Evolutionary conservation across 2,888 invertebrate genomes (phyloP).

Genomic region (Chirona hameri): DNA sequence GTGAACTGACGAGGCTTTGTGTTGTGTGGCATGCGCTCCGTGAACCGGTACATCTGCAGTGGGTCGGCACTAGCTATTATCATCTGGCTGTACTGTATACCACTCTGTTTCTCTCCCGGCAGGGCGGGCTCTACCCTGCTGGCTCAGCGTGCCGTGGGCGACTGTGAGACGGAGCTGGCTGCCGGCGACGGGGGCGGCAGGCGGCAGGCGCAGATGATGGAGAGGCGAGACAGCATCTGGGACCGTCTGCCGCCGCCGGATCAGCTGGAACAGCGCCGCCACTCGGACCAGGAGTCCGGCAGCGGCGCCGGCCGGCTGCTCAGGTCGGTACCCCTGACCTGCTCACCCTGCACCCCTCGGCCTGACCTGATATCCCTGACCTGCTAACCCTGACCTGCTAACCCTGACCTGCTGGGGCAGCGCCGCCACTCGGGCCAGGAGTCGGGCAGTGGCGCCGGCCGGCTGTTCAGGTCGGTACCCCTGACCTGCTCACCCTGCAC

Average conservation of each 20-base stretch:
- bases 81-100: too few relatives aligned
- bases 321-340: not conserved
- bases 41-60: too few relatives aligned
- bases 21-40: too few relatives aligned
- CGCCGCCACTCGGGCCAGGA: not conserved
- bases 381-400: not conserved
- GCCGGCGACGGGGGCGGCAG: not conserved
- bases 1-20: too few relatives aligned
- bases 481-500: too few relatives aligned
- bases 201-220: not conserved
- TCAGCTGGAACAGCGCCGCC: not conserved
- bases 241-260: conserved; percentile 23
- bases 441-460: not conserved
- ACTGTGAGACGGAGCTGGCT: not conserved
- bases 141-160: not conserved
- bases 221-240: conserved; percentile 4
- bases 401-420: not conserved
- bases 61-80: too few relatives aligned
- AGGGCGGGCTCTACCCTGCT: not conserved
- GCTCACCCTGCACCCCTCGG: too few relatives aligned
- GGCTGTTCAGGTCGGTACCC: not conserved
- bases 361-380: not conserved
- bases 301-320: not conserved
- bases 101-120: not conserved
- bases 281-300: not conserved